Evolutionary conservation across 2,888 invertebrate genomes (phyloP), one percentile per base, ranked within the genome.

Genomic region (Drosophila anomelani): DNA sequence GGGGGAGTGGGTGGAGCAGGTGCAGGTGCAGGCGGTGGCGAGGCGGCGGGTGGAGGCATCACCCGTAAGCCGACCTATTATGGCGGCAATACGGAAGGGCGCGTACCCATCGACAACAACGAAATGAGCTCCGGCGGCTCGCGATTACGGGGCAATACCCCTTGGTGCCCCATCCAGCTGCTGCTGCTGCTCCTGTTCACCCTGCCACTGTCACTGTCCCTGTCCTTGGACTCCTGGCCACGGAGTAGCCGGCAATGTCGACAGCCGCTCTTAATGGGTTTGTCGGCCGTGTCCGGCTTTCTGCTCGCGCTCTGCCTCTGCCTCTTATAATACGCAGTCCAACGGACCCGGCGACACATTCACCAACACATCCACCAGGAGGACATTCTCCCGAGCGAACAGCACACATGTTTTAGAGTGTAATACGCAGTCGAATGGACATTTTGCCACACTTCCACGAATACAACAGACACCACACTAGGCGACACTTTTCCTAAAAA

Each of bases 11-110:
- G 41, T 10, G 69, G 49, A 39, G 78, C 62, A 51, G 73, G 72
- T 12, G 46, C 34, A 41, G 20, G 20, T 20, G 64, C 51, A 17
- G 39, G 49, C 12, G 60, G n/a, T 15, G 26, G 44, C 4, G 72
- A 58, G 79, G 72, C 20, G 34, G 60, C 57, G 29, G 39, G 55
- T 20, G 64, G 46, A 32, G 78, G 86, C 74, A 89, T 88, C 64
- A 92, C 92, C 63, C 91, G 92, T 64, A 92, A 92, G 85, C 91
- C 93, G 67, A 85, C 92, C 73, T 90, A 89, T 88, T 90, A 85
- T 53, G 89, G 88, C 15, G 79, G 88, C 71, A 83, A 90, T 62
- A 84, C 91, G 58, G 90, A 91, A 75, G 88, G 88, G 72, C 86
- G 89, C 78, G 88, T 85, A 34, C 81, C 84, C 75, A 83, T 90